phyloP scores from a whole-genome alignment of 2,888 invertebrate species.

The Merodon equestris region DNA sequence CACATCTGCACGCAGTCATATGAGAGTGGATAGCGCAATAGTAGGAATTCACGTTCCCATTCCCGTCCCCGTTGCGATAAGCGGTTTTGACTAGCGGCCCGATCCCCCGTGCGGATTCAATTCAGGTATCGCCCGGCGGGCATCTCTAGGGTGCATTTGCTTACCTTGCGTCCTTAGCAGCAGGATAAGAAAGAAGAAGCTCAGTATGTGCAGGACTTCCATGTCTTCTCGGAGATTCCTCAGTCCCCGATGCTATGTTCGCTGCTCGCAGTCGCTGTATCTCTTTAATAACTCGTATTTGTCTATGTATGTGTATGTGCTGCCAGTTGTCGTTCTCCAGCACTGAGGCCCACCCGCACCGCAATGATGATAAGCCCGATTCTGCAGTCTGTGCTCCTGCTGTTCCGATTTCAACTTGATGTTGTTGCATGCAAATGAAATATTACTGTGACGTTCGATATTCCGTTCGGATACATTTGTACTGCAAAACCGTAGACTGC shows the following conservation, averaged over 20 bases:
- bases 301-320: not conserved
- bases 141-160: constrained; percentile 57
- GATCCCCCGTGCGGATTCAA: not conserved
- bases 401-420: constrained; percentile 37
- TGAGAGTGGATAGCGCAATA: no score
- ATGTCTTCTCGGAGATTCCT: constrained; percentile 73
- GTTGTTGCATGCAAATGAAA: constrained; percentile 57
- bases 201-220: constrained; percentile 75
- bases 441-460: constrained; percentile 50
- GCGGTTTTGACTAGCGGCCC: not conserved
- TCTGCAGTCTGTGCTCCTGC: constrained; percentile 1
- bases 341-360: no score
- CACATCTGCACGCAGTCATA: no score
- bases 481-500: constrained; percentile 17
- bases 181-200: constrained; percentile 75
- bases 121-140: constrained; percentile 2
- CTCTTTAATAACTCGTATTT: constrained; percentile 12
- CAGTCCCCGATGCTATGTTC: not conserved
- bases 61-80: no score
- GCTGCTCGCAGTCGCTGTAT: constrained; percentile 16
- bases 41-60: no score
- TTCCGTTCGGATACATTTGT: constrained; percentile 49
- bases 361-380: no score
- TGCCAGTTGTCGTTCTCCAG: no score
- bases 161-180: constrained; percentile 76